Evolutionary conservation across 2,797 vertebrate species (phyloP).

Genomic region (Valencia hispanica): DNA sequence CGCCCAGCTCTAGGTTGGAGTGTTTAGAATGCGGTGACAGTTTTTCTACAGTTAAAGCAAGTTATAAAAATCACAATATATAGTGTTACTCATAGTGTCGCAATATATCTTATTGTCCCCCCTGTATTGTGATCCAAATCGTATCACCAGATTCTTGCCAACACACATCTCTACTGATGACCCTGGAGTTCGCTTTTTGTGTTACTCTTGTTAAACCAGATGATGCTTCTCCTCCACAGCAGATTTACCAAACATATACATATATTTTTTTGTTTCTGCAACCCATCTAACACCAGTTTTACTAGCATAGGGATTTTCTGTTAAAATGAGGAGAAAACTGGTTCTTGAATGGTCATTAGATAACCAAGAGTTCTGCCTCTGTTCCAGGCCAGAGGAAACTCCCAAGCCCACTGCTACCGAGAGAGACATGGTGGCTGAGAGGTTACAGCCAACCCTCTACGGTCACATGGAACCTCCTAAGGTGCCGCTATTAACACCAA

Average conservation of each 20-base stretch:
- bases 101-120: no score
- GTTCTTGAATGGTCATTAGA: not conserved
- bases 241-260: not conserved
- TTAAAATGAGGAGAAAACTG: not conserved
- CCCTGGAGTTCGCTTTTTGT: not conserved
- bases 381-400: constrained; percentile 74
- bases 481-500: constrained; percentile 35
- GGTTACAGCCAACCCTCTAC: constrained; percentile 25
- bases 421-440: constrained; percentile 28
- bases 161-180: no score
- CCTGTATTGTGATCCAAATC: no score
- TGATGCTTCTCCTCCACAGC: not conserved
- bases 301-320: not conserved
- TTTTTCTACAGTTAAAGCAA: no score
- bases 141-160: no score
- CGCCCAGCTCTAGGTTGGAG: no score
- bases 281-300: not conserved
- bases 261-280: not conserved
- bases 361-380: constrained; percentile 1
- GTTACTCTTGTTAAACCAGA: not conserved
- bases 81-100: no score
- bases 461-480: constrained; percentile 33
- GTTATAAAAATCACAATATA: no score
- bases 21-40: no score
- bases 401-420: constrained; percentile 46